phyloP scores from a whole-genome alignment of 2,888 invertebrate genomes.

The Nomada fabriciana region DNA sequence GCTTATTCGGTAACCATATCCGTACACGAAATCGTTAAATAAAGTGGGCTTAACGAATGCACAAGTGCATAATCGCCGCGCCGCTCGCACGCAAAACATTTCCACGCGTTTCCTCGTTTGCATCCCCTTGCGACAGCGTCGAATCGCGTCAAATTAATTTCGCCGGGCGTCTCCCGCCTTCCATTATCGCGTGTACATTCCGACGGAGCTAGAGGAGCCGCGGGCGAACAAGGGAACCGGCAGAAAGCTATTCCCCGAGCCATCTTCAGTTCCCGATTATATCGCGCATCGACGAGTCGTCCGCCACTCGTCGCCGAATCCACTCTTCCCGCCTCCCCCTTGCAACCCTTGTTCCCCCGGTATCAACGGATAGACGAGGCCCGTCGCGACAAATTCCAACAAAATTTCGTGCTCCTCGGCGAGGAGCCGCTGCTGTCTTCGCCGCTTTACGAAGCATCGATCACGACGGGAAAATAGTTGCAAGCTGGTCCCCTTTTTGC shows the following conservation, averaged over 20 bases:
- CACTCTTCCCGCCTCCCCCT: not conserved
- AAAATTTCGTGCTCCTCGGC: no score
- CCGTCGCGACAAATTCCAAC: not conserved
- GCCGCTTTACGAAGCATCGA: no score
- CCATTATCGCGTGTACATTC: slow-evolving; percentile 49
- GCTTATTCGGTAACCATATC: slow-evolving; percentile 57
- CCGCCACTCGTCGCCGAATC: not conserved
- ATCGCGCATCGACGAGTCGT: slow-evolving; percentile 49
- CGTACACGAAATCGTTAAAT: slow-evolving; percentile 56
- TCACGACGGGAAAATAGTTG: no score
- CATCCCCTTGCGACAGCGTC: slow-evolving; percentile 36
- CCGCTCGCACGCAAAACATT: slow-evolving; percentile 44
- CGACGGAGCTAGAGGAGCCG: slow-evolving; percentile 41
- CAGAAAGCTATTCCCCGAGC: slow-evolving; percentile 43
- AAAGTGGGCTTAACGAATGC: slow-evolving; percentile 62
- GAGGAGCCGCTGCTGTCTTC: no score
- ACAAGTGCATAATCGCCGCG: slow-evolving; percentile 58
- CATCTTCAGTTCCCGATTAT: slow-evolving; percentile 69
- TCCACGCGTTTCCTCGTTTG: slow-evolving; percentile 54
- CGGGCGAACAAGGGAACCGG: slow-evolving; percentile 37
- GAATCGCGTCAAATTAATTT: slow-evolving; percentile 68
- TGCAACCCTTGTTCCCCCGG: not conserved
- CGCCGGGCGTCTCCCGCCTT: slow-evolving; percentile 42
- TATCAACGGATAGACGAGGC: slow-evolving; percentile 2
- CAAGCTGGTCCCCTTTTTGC: no score